Evolutionary conservation across 2,113 vertebrate genomes (phyloP), one percentile per base, ranked within the genome.

Genomic region (Hypanus sabinus): DNA sequence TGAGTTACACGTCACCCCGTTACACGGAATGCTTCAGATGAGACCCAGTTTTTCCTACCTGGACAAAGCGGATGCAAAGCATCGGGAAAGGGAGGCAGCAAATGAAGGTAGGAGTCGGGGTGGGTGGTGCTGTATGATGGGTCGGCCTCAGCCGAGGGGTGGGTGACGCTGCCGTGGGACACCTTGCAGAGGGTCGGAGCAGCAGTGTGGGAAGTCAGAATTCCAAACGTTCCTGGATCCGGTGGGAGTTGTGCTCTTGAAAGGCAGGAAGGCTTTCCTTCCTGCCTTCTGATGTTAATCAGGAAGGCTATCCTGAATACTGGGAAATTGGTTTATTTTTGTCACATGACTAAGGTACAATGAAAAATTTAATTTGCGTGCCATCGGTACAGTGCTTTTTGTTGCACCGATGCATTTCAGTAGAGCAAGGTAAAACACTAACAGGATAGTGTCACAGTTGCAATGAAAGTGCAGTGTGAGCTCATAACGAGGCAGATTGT

Each of bases 21-120:
- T 99, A 94, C 98, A 98, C 0, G 99, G 99, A 94, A 99, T 99
- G 96, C 97, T 99, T 94, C 99, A 99, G 96, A 96, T 99, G 96
- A 97, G 98, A 79, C 99, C 99, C 80, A 99, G 98, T 95, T 99
- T 99, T 95, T 97, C 97, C 55, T 99, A 99, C 94, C 94, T 99
- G 96, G 99, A 99, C 95, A 99, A 98, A 95, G 99, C 99, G 0
- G 99, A 99, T 94, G 97, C 96, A 94, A 99, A 98, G 96, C 98
- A 98, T 95, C 96, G 98, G 36, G 99, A 99, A 96, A 97, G 98
- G 94, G 99, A 99, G 95, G 98, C 98, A 0, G 98, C 98, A 95
- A 98, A 98, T 55, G 99, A 99, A 95, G 99, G 99, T 99, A 94
- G 94, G 8, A 20, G n/a, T 88, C 30, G 57, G 55, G 12, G 62